Evolutionary conservation across 2,888 invertebrate species (phyloP).

Genomic region (Leptinotarsa juncta): DNA sequence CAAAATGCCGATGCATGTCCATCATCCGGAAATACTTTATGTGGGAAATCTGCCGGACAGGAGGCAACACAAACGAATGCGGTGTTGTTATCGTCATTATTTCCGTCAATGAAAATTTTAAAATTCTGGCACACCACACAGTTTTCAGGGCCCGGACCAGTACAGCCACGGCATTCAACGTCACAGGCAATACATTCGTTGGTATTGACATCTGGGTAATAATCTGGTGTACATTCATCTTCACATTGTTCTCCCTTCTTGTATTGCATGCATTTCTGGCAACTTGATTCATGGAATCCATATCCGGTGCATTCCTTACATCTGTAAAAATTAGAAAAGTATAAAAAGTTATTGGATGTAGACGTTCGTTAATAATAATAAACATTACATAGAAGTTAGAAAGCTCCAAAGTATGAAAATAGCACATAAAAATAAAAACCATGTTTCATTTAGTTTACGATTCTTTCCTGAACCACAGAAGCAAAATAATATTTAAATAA

Average conservation of each 20-base stretch:
- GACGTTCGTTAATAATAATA: too few relatives aligned
- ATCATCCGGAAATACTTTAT: conserved; percentile 81
- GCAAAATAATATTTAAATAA: too few relatives aligned
- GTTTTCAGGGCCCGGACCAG: conserved; percentile 79
- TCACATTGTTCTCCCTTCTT: conserved; percentile 91
- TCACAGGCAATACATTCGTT: conserved; percentile 83
- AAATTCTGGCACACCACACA: conserved; percentile 84
- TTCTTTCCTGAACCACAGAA: too few relatives aligned
- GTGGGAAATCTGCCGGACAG: conserved; percentile 83
- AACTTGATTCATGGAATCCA: conserved; percentile 88
- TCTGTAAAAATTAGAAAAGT: conserved; percentile 57
- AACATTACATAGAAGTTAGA: too few relatives aligned
- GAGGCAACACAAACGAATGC: conserved; percentile 86
- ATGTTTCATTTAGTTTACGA: too few relatives aligned
- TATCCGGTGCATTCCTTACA: conserved; percentile 91
- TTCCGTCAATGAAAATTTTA: conserved; percentile 73
- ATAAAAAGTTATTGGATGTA: neutral
- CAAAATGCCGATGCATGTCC: conserved; percentile 79
- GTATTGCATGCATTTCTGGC: conserved; percentile 87
- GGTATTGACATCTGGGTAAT: conserved; percentile 81
- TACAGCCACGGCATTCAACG: conserved; percentile 86
- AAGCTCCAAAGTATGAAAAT: too few relatives aligned
- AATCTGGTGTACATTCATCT: conserved; percentile 87
- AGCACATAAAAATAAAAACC: too few relatives aligned
- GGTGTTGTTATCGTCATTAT: conserved; percentile 67